These are phyloP conservation scores for Microcebus tavaratra DNA, from an alignment of 2,113 vertebrate species.

Conservation along the genomic window DNA sequence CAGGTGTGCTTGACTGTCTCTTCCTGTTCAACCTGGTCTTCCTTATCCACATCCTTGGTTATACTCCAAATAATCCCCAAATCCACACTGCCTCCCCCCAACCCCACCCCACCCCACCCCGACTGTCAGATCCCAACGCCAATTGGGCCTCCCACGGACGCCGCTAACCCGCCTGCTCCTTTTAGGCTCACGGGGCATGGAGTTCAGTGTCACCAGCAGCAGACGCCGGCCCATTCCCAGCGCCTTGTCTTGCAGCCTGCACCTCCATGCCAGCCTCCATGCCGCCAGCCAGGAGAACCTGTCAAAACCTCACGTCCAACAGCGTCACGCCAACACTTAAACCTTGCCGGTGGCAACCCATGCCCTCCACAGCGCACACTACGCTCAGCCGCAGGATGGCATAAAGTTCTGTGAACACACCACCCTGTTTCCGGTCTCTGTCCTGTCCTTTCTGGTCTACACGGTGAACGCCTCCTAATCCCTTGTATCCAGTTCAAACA, in stretches of 20 bases:
- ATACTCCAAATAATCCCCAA: background rate
- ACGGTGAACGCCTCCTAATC: background rate
- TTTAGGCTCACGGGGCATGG: background rate
- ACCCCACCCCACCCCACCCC: too few species aligned
- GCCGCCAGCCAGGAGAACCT: background rate
- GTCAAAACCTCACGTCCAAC: background rate
- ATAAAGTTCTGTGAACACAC: too few species aligned
- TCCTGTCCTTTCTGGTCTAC: background rate
- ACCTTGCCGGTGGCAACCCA: too few species aligned
- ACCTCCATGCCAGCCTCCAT: background rate
- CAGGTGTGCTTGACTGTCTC: background rate
- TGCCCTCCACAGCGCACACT: background rate
- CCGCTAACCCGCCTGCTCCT: background rate
- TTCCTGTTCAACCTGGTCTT: background rate
- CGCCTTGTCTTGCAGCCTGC: too few species aligned
- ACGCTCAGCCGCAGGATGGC: too few species aligned
- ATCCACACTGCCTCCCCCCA: background rate
- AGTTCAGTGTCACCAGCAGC: too few species aligned
- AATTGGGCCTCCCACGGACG: background rate
- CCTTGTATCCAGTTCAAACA: background rate
- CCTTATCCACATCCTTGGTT: background rate
- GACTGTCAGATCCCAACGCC: background rate
- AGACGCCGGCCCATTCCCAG: background rate
- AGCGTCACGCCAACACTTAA: too few species aligned
- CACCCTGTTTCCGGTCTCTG: background rate